Conservation (phyloP, 2,797 vertebrate genomes). For the Atherinosoma microstoma region DNA sequence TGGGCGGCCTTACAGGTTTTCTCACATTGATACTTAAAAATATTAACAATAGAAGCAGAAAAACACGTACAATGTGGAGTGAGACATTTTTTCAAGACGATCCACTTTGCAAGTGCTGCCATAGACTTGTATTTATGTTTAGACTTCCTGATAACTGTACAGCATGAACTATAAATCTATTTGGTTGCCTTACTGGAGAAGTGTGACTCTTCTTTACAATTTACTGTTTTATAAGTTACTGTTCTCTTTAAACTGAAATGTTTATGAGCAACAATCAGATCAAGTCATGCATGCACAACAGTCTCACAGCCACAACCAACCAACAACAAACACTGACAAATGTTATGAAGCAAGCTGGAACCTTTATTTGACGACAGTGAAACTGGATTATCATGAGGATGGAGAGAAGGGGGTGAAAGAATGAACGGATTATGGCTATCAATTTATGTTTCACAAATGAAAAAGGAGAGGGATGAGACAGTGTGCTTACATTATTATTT, state of each 20-base stretch:
- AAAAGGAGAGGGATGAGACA: not conserved
- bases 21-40: not conserved
- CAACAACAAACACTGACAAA: too few relatives aligned
- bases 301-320: too few relatives aligned
- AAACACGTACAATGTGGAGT: too few relatives aligned
- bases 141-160: not conserved
- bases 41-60: not conserved
- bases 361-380: too few relatives aligned
- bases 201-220: not conserved
- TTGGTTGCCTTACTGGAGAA: rapidly evolving
- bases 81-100: too few relatives aligned
- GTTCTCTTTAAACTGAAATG: not conserved
- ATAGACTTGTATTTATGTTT: not conserved
- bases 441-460: not conserved
- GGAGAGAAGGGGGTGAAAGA: not conserved
- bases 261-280: not conserved
- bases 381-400: not conserved
- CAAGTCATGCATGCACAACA: too few relatives aligned
- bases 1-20: not conserved
- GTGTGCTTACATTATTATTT: not conserved
- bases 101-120: too few relatives aligned
- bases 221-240: not conserved
- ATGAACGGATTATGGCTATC: not conserved
- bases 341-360: too few relatives aligned
- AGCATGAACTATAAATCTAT: not conserved